Percentiles rank a stretch among this genome's conserved stretches.
Evolutionary conservation across 2,797 vertebrate genomes (phyloP).

Genomic region (Dallia pectoralis): DNA sequence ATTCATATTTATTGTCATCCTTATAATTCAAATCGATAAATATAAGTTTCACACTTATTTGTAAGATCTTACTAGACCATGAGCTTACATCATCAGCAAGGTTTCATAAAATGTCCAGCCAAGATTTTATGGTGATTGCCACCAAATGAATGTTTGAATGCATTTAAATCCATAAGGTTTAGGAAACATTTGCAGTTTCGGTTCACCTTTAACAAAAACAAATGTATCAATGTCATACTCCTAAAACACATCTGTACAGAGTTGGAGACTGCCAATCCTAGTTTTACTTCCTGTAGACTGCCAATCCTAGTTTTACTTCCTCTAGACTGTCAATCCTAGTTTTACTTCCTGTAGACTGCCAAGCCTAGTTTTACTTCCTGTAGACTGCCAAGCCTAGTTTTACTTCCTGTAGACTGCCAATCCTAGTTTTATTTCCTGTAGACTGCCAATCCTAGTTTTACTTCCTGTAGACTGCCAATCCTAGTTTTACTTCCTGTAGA

Average conservation of each 20-base stretch:
- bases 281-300: constrained; percentile 69
- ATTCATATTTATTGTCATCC: neutral
- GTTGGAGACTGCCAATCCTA: too few species aligned
- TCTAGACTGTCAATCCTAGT: too few species aligned
- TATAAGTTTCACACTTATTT: neutral
- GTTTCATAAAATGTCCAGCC: neutral
- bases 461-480: too few species aligned
- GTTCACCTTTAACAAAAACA: neutral
- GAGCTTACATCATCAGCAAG: neutral
- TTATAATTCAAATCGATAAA: neutral
- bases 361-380: constrained; percentile 75
- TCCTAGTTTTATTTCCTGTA: constrained; percentile 52
- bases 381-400: too few species aligned
- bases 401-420: too few species aligned
- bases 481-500: constrained; percentile 62
- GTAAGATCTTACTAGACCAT: neutral
- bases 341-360: constrained; percentile 71
- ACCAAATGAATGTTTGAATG: neutral
- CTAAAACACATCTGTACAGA: neutral
- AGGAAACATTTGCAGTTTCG: neutral
- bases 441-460: constrained; percentile 80
- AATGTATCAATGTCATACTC: constrained; percentile 1
- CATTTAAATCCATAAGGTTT: neutral
- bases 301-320: constrained; percentile 76
- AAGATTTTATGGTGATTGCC: neutral